These are phyloP conservation scores for Agonopterix heracliana DNA, from an alignment of 2,888 invertebrate species.

Conservation along the genomic window DNA sequence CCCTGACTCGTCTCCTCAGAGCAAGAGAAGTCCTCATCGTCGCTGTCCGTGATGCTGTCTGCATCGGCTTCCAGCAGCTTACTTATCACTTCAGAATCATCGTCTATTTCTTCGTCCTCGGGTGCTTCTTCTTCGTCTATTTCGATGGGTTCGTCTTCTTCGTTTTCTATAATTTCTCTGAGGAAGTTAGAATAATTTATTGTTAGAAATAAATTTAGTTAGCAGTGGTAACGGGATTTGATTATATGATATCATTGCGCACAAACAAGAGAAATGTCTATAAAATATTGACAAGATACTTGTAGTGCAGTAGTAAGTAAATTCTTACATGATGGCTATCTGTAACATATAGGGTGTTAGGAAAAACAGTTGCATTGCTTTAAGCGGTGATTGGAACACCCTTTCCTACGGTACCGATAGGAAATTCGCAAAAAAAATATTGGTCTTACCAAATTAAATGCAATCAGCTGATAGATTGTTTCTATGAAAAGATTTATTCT, in stretches of 20 bases:
- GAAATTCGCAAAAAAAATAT: too few relatives aligned
- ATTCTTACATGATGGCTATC: too few relatives aligned
- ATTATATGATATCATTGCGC: not conserved
- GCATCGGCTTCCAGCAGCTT: slow-evolving; percentile 57
- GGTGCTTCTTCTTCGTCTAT: slow-evolving; percentile 19
- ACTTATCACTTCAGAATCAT: slow-evolving; percentile 59
- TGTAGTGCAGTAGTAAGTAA: too few relatives aligned
- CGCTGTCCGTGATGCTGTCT: slow-evolving; percentile 34
- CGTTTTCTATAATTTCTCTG: slow-evolving; percentile 23
- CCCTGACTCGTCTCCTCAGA: slow-evolving; percentile 24
- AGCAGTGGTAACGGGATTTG: not conserved
- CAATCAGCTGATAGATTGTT: too few relatives aligned
- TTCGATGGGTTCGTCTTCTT: slow-evolving; percentile 29
- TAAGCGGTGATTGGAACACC: too few relatives aligned
- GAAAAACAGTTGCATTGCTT: too few relatives aligned
- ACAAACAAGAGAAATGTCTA: too few relatives aligned
- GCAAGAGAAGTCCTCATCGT: slow-evolving; percentile 52
- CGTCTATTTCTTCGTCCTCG: slow-evolving; percentile 48
- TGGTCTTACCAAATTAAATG: too few relatives aligned
- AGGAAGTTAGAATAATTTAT: not conserved
- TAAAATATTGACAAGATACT: too few relatives aligned
- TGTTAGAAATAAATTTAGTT: not conserved
- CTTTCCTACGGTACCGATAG: too few relatives aligned
- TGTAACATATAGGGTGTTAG: too few relatives aligned
- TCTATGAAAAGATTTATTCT: too few relatives aligned